Evolutionary conservation across 2,888 invertebrate species (phyloP), one percentile per base, ranked within the genome.

Genomic region (Pterostichus madidus): DNA sequence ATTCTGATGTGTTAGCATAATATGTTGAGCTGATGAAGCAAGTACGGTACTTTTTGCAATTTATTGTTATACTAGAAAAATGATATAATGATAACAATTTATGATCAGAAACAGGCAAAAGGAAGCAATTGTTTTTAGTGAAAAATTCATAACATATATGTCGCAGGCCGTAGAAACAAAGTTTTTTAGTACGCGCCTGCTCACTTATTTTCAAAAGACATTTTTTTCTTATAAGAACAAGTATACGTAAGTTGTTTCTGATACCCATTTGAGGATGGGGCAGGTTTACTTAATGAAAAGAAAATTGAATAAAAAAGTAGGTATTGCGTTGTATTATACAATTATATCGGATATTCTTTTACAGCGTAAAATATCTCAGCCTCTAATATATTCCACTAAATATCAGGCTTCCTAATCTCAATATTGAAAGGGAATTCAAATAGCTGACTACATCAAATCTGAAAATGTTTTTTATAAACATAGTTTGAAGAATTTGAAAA

Each of bases 141-240:
- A n/a, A n/a, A n/a, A n/a, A n/a, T n/a, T 35, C 35, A 35, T 35
- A n/a, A n/a, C n/a, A n/a, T n/a, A n/a, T n/a, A n/a, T n/a, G n/a
- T n/a, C n/a, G n/a, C 7, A 39, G 2, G 1, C 8, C 39, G 39
- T 7, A 8, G 39, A 39, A 31, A 61, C 31, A 24, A 61, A 61
- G n/a, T 32, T 61, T 49, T 61, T 61, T 61, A 68, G 46, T 81
- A 73, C 81, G 81, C 35, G 35, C 75, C 81, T 75, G 81, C 73
- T 81, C 11, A 59, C 59, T 81, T 81, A 81, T 73, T 73, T 81
- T 81, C 56, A 80, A 80, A 71, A 80, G 53, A 80, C 73, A 73
- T 73, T 81, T 81, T 80, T 81, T 75, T 80, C 79, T 75, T 81
- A 59, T 68, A 75, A 81, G 81, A 81, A 81, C 81, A 75, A 81